phyloP scores from a whole-genome alignment of 2,113 vertebrate genomes.

The Sciurus niger region DNA sequence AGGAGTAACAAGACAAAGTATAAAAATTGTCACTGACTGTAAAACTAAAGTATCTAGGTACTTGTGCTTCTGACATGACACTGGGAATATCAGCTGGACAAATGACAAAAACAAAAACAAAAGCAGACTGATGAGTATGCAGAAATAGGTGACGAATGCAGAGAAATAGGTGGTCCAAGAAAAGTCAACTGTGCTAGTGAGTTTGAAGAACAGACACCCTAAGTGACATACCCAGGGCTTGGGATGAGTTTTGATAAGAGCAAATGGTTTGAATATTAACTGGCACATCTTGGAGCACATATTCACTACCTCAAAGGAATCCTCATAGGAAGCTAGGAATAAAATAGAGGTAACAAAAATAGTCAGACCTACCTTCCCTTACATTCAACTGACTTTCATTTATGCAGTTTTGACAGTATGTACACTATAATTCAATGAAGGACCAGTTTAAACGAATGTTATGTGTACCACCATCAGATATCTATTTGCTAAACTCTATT shows the following conservation, averaged over 20 bases:
- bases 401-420: neutral
- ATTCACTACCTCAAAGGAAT: conserved; percentile 2
- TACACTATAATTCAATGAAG: neutral
- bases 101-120: neutral
- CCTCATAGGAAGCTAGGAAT: neutral
- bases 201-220: neutral
- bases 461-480: neutral
- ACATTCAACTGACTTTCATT: neutral
- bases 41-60: neutral
- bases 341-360: neutral
- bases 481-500: neutral
- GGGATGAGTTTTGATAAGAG: neutral
- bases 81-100: neutral
- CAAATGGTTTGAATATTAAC: neutral
- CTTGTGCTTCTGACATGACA: neutral
- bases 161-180: neutral
- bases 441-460: neutral
- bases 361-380: neutral
- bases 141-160: neutral
- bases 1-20: neutral
- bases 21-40: neutral
- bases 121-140: neutral
- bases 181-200: neutral
- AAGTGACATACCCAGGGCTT: neutral
- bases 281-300: neutral